Evolutionary conservation across 2,797 vertebrate species (phyloP), one percentile per base, ranked within the genome.

Genomic region (Acrossocheilus fasciatus): DNA sequence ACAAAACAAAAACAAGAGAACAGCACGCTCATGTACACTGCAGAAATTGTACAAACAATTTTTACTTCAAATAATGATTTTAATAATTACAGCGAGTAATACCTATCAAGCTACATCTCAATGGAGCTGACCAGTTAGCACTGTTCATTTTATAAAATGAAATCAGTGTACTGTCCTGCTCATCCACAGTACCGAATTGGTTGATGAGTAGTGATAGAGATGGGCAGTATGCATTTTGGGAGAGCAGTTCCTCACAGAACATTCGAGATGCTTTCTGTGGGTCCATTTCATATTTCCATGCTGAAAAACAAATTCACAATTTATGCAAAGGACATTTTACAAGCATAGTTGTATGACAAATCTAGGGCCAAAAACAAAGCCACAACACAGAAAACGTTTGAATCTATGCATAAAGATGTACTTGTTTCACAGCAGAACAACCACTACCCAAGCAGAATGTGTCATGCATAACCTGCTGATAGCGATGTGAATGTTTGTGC

Each of bases 71-170:
- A 23, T 43, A 36, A 72, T 12, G 14, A 10, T 11, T 54, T 54
- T 52, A 52, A 6, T 17, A 54, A 20, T 54, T 54, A 54, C 18
- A 50, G 26, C n/a, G 0, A 59, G 18, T 50, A 75, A 82, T 54
- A 86, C 85, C 68, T 82, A 15, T 50, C 59, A 86, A 66, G 8
- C 43, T 73, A 59, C 70, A 86, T 23, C 41, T 86, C 57, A 86
- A 68, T 34, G 79, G 79, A 50, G 72, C 85, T 68, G 85, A 52
- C 85, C 78, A 87, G 72, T 77, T 87, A 26, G 26, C n/a, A 54
- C 47, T 39, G 30, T 39, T 54, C 47, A 34, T 45, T 59, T 87
- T 87, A 50, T 87, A 87, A 59, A 87, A 83, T 39, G 86, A 86
- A 74, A 86, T 75, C 26, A 86, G 78, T 45, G 39, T 34, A 15